Evolutionary conservation across 2,113 vertebrate species (phyloP).

Genomic region (Oenanthe melanoleuca): DNA sequence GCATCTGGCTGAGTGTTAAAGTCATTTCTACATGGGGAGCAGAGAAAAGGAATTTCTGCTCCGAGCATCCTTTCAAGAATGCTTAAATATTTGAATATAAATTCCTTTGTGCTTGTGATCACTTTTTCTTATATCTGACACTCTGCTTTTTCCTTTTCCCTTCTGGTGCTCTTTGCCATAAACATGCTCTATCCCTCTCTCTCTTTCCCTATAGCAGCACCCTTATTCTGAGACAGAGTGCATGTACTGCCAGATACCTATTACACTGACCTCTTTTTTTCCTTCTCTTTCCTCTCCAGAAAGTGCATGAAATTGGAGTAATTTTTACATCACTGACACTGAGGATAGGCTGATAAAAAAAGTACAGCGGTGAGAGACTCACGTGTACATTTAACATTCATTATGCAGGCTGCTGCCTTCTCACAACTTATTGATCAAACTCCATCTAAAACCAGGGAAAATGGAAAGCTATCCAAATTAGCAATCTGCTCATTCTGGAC

Average conservation of each 20-base stretch:
- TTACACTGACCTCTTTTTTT: neutral
- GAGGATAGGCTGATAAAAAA: neutral
- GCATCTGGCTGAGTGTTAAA: conserved; percentile 86
- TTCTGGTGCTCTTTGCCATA: conserved; percentile 35
- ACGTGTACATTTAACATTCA: conserved; percentile 30
- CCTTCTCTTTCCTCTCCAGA: conserved; percentile 19
- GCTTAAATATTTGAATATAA: conserved; percentile 86
- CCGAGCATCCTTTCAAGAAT: conserved; percentile 82
- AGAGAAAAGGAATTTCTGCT: conserved; percentile 82
- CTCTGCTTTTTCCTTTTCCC: conserved; percentile 55
- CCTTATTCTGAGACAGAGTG: neutral
- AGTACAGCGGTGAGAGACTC: conserved; percentile 19
- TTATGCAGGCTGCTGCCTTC: conserved; percentile 35
- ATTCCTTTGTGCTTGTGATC: conserved; percentile 79
- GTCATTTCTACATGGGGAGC: conserved; percentile 80
- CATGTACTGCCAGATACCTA: neutral
- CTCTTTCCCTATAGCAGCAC: neutral
- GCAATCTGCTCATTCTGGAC: conserved; percentile 64
- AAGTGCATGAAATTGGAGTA: neutral
- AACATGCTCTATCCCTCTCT: conserved; percentile 15
- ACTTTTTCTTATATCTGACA: conserved; percentile 75
- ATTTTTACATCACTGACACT: conserved; percentile 15
- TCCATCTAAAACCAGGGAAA: conserved; percentile 38
- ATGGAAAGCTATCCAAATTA: conserved; percentile 57
- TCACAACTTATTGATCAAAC: conserved; percentile 33